phyloP scores from a whole-genome alignment of 2,888 invertebrate genomes.

The Achlya flavicornis region DNA sequence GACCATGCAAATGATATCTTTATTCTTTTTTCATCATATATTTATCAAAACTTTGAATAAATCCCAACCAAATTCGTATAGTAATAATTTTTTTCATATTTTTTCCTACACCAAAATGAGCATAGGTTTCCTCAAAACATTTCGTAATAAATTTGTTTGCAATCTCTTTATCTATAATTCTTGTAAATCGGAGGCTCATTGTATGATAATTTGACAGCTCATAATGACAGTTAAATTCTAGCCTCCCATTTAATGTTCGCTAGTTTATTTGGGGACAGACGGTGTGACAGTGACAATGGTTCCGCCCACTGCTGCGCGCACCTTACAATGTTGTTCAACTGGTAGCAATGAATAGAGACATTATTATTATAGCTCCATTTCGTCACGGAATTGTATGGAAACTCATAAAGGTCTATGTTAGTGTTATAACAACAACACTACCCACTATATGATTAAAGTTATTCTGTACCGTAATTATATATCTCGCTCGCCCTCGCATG shows the following conservation, averaged over 20 bases:
- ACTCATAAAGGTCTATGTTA: not conserved
- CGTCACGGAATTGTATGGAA: slow-evolving; percentile 4
- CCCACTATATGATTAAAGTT: too few species aligned
- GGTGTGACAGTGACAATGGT: slow-evolving; percentile 47
- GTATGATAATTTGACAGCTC: slow-evolving; percentile 69
- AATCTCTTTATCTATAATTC: slow-evolving; percentile 23
- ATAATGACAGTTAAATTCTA: slow-evolving; percentile 53
- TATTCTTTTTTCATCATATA: not conserved
- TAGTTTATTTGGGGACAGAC: slow-evolving; percentile 54
- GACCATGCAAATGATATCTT: not conserved
- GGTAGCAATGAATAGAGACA: slow-evolving; percentile 35
- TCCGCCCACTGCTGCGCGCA: slow-evolving; percentile 52
- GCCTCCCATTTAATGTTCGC: slow-evolving; percentile 68
- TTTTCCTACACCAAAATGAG: too few species aligned
- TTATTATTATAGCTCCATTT: slow-evolving; percentile 26
- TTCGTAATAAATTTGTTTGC: not conserved
- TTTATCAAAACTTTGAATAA: not conserved
- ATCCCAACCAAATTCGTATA: too few species aligned
- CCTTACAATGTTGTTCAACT: slow-evolving; percentile 18
- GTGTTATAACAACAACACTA: not conserved
- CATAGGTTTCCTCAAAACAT: not conserved
- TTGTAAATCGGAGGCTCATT: slow-evolving; percentile 57
- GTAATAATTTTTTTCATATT: too few species aligned
- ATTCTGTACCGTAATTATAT: too few species aligned
- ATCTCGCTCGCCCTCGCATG: too few species aligned